A percentile compares a stretch with the other conserved stretches of the same genome.
These are phyloP conservation scores for Psilopsiagon aurifrons DNA, from an alignment of 2,113 vertebrate genomes.

Conservation along the genomic window DNA sequence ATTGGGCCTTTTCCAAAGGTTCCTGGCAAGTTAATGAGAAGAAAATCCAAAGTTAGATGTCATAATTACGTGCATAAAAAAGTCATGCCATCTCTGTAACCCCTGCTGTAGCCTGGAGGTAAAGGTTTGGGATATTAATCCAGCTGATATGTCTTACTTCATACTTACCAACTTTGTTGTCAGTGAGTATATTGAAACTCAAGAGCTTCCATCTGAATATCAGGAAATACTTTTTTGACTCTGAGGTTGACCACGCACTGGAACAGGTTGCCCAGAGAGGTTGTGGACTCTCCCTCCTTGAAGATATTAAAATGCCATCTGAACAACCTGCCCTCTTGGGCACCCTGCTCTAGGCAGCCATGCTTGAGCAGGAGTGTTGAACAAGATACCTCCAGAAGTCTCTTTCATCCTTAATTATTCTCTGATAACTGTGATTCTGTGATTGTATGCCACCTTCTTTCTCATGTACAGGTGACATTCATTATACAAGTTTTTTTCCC, in stretches of 20 bases:
- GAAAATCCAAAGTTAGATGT: background rate
- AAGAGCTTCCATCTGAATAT: background rate
- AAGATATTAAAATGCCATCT: background rate
- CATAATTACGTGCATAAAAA: background rate
- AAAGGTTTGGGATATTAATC: background rate
- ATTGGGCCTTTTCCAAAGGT: constrained; percentile 87
- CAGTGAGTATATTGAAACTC: background rate
- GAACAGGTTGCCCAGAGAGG: background rate
- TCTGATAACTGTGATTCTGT: background rate
- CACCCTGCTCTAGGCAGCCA: background rate
- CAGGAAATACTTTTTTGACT: background rate
- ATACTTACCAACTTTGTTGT: background rate
- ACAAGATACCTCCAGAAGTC: background rate
- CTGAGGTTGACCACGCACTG: background rate
- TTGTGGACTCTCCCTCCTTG: background rate
- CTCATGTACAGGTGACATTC: background rate
- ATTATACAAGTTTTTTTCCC: background rate
- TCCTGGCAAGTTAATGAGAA: constrained; percentile 71
- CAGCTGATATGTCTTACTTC: background rate
- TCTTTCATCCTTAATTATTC: background rate
- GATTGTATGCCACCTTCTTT: background rate
- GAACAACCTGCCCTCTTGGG: background rate
- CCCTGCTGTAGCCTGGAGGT: background rate
- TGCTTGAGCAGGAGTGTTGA: background rate
- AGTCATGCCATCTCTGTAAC: background rate